Base-by-base conservation (phyloP, 1,140 invertebrate genomes). In the Trichogramma pretiosum region DNA sequence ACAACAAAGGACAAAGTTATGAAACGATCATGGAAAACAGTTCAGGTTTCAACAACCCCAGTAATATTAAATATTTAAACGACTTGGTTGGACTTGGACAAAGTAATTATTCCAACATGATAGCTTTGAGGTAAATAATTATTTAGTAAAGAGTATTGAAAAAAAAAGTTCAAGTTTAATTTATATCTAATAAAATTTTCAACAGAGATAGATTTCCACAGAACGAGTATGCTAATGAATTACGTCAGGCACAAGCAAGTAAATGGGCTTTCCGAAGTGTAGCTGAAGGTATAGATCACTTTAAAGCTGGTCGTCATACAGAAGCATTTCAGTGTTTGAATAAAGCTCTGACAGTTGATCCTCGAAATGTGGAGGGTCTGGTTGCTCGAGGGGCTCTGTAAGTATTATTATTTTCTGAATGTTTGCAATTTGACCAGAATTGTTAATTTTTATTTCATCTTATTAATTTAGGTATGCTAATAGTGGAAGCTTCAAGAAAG, bases 321-420 rank as follows among this genome's bases (percentile, higher is more conserved):
- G 92, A 96, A 75, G 93, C 93, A 32, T 94, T 95, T 72, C 92
- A 95, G 64, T 91, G 89, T 61, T 75, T 96, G 1, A 96, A 95
- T 70, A 92, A 92, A 72, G 92, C 92, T 2, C 71, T 97, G 2
- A 85, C 82, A 62, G 93, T 96, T 57, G 93, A 96, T 75, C 81
- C 86, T 8, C 77, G 84, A 54, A 96, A 95, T 75, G 89, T 95
- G 1, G 93, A 97, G 74, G 93, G 90, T 36, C 73, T 94, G 34
- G 92, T 95, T 1, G 93, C 93, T 10, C 77, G 92, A 64, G 93
- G 92, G 55, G 92, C 92, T 36, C 69, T 97, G 65, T 85, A 73
- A 80, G 79, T 77, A 44, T 21, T 28, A 21, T 35, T 24, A 21
- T 26, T 10, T 34, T 33, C n/a, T n/a, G n/a, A n/a, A n/a, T n/a